Conservation (phyloP, 2,797 vertebrate genomes). For the Tragopan temminckii region DNA sequence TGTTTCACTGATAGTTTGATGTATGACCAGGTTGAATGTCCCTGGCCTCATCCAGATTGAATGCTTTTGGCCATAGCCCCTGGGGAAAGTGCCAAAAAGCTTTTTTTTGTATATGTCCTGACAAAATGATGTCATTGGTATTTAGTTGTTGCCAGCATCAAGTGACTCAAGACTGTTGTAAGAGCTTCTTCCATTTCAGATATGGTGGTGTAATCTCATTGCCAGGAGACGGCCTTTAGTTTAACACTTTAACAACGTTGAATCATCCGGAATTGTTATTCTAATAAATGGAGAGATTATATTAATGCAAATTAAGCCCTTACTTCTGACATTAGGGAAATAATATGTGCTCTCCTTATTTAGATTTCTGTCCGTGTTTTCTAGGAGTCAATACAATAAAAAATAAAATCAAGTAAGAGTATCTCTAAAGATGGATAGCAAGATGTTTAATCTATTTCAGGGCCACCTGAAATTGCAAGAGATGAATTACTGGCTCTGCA, state of each 20-base stretch:
- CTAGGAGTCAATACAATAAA: background rate
- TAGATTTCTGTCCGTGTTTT: background rate
- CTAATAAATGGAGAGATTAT: background rate
- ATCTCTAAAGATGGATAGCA: background rate
- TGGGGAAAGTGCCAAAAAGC: background rate
- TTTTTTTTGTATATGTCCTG: background rate
- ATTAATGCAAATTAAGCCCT: background rate
- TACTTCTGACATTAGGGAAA: background rate
- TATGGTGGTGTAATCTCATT: background rate
- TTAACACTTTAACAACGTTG: background rate
- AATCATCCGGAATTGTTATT: background rate
- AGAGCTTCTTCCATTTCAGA: background rate
- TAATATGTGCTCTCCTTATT: background rate
- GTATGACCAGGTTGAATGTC: background rate
- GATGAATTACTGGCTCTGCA: background rate
- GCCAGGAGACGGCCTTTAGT: background rate
- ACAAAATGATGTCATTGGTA: background rate
- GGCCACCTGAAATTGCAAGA: background rate
- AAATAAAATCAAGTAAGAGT: background rate
- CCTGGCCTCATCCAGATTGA: background rate
- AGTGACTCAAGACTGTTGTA: background rate
- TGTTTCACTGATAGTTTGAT: background rate
- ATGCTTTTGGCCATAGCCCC: background rate
- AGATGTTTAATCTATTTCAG: constrained; percentile 9
- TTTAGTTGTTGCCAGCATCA: background rate